Evolutionary conservation across 1,140 invertebrate species (phyloP).

Genomic region (Hesperophylax magnus): DNA sequence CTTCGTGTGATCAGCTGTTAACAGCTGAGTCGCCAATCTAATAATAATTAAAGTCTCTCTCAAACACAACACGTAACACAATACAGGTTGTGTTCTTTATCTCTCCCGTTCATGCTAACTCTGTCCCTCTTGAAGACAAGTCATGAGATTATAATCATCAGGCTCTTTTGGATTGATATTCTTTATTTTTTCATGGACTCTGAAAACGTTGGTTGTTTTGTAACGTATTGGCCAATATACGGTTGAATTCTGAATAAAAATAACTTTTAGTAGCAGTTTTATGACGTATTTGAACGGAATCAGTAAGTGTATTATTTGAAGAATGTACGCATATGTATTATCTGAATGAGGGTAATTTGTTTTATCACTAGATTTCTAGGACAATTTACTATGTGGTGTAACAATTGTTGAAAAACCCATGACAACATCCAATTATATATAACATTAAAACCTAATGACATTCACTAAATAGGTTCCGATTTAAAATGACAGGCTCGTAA

Average conservation of each 20-base stretch:
- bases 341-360: too few species aligned
- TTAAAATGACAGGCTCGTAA: too few species aligned
- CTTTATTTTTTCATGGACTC: too few species aligned
- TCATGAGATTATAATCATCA: background rate
- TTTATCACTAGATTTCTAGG: too few species aligned
- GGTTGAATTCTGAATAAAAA: background rate
- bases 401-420: too few species aligned
- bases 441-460: too few species aligned
- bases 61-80: background rate
- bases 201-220: background rate
- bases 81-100: background rate
- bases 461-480: too few species aligned
- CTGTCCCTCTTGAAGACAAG: background rate
- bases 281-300: too few species aligned
- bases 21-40: slow-evolving; percentile 24
- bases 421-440: too few species aligned
- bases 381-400: too few species aligned
- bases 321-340: too few species aligned
- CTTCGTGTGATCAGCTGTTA: slow-evolving; percentile 34
- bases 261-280: background rate
- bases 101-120: background rate
- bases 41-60: background rate
- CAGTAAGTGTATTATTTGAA: too few species aligned
- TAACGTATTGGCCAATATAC: background rate
- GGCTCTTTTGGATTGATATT: background rate